A percentile compares a stretch with the other conserved stretches of the same genome.
phyloP scores from a whole-genome alignment of 2,797 vertebrate genomes.

The Pseudocheirus occidentalis region DNA sequence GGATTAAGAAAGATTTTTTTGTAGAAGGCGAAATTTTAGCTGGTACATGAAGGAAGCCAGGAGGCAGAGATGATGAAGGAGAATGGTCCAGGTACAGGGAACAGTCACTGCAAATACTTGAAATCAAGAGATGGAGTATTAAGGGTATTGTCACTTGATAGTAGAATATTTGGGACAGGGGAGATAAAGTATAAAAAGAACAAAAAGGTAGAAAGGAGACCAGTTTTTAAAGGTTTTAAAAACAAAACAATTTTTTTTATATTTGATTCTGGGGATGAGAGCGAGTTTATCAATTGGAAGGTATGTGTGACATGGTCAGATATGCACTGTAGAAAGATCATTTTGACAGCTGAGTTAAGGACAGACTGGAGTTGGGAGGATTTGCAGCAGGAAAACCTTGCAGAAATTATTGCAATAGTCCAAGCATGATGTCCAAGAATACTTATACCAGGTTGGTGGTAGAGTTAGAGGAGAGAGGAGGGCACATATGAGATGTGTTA shows the following conservation, averaged over 20 bases:
- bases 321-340: background rate
- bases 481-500: background rate
- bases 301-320: background rate
- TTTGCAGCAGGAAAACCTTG: no score
- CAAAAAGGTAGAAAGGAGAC: background rate
- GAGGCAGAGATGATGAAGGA: background rate
- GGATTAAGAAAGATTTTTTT: background rate
- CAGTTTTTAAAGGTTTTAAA: background rate
- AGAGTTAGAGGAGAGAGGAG: background rate
- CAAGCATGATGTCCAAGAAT: no score
- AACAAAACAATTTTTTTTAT: background rate
- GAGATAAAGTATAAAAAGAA: background rate
- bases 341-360: background rate
- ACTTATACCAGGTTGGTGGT: no score
- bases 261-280: background rate
- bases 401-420: no score
- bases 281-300: background rate
- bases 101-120: background rate
- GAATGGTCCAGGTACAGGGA: background rate
- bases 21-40: background rate
- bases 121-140: background rate
- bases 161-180: background rate
- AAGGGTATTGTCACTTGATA: background rate
- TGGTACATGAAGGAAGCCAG: background rate
- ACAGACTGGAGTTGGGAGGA: no score